These are phyloP conservation scores for Hyperopisus bebe DNA, from an alignment of 2,113 vertebrate species.

Conservation along the genomic window DNA sequence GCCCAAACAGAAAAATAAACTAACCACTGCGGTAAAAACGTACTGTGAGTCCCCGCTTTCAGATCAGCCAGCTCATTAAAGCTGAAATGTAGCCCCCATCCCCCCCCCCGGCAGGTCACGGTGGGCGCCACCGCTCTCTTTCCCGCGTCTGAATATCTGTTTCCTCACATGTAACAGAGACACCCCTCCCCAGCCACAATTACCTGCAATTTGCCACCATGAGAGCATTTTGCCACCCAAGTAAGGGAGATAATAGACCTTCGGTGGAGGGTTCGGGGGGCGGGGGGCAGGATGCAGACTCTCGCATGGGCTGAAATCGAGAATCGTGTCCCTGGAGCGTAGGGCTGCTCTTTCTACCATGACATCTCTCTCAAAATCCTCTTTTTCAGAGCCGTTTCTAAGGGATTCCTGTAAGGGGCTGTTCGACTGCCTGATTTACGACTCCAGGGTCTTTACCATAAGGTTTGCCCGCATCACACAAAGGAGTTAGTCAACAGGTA, in stretches of 20 bases:
- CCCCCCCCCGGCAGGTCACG: not conserved
- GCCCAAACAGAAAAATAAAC: not conserved
- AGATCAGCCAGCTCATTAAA: constrained; percentile 14
- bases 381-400: not conserved
- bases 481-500: not conserved
- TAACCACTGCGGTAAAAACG: not conserved
- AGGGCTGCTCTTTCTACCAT: not conserved
- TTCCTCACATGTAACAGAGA: constrained; percentile 14
- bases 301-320: not conserved
- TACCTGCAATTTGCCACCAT: constrained; percentile 25
- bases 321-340: not conserved
- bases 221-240: constrained; percentile 16
- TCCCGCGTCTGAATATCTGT: not conserved
- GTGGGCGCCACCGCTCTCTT: not conserved
- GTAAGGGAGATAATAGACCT: constrained; percentile 24
- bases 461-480: not conserved
- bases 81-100: not conserved
- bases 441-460: not conserved
- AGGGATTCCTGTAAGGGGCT: not conserved
- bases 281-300: not conserved
- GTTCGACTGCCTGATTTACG: not conserved
- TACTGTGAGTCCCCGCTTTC: not conserved
- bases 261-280: not conserved
- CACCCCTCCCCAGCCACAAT: constrained; percentile 14
- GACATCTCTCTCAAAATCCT: not conserved